A percentile compares a stretch with the other conserved stretches of the same genome.
Conservation (phyloP, 2,797 vertebrate species). For the Lophotriccus pileatus region DNA sequence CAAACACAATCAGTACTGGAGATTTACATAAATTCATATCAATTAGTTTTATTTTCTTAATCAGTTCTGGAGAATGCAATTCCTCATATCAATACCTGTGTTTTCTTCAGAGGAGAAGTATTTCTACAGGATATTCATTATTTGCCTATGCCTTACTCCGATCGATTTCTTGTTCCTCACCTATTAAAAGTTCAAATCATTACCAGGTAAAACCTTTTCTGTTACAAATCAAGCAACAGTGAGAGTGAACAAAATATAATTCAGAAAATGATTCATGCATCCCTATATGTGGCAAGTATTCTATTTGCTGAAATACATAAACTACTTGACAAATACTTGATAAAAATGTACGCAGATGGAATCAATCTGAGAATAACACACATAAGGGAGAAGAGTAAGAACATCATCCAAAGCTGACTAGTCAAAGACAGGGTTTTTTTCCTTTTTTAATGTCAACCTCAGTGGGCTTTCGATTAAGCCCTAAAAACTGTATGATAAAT, state of each 20-base stretch:
- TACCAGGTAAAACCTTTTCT: neutral
- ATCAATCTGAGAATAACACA: neutral
- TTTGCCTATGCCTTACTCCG: neutral
- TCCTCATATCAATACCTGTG: neutral
- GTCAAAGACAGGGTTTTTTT: neutral
- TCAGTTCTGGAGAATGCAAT: neutral
- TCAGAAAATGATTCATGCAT: neutral
- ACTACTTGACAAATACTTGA: neutral
- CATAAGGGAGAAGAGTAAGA: neutral
- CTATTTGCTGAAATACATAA: neutral
- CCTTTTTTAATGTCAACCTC: neutral
- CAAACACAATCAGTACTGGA: neutral
- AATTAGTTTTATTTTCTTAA: neutral
- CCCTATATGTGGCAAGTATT: accelerated
- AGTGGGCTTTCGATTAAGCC: neutral
- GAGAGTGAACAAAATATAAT: neutral
- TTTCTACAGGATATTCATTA: neutral
- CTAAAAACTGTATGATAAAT: neutral
- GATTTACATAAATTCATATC: neutral
- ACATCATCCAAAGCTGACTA: neutral
- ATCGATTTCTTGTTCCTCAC: neutral
- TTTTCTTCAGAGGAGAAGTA: neutral
- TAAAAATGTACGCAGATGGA: neutral
- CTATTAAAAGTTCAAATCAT: neutral
- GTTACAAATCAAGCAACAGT: neutral